Evolutionary conservation across 2,888 invertebrate species (phyloP), one percentile per base, ranked within the genome.

Genomic region (Shargacucullia verbasci): DNA sequence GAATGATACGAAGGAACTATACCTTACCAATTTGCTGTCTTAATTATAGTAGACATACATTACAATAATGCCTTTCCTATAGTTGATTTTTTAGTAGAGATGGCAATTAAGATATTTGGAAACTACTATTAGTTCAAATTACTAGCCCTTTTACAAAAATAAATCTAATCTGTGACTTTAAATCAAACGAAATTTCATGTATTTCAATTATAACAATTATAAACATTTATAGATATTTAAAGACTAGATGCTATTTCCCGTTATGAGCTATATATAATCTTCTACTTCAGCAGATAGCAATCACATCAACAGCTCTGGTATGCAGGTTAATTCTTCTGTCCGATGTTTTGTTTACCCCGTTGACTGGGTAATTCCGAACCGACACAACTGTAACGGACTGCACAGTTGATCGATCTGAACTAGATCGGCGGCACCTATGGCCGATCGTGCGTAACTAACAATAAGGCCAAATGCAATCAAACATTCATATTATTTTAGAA

Each of bases 381-480:
- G 44, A 59, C 38, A 48, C 37, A 49, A 47, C 39, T 52, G 41
- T 75, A 76, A 73, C 73, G 70, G 73, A 52, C 53, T 58, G 40
- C 47, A 62, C 58, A 55, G 63, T 59, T 62, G 71, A 76, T 67
- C 62, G 74, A 58, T 67, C 61, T 63, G 62, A 56, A 70, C 73
- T 68, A 67, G 66, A 73, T 62, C 56, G 49, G 10, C 27, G 60
- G 65, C 61, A 70, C 56, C 58, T 59, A 61, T 57, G 47, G 40
- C 58, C 56, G 45, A 60, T 63, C 70, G 67, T 59, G 76, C 75
- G 70, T 64, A 55, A 63, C 71, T 53, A 69, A 60, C 58, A 72
- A 75, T 78, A 71, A 73, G 63, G 45, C 45, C 55, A 58, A 76
- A 61, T 61, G 39, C 54, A 68, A 44, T 64, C 61, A 73, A 59